Conservation (phyloP, 2,113 vertebrate species). For the Camelus bactrianus region DNA sequence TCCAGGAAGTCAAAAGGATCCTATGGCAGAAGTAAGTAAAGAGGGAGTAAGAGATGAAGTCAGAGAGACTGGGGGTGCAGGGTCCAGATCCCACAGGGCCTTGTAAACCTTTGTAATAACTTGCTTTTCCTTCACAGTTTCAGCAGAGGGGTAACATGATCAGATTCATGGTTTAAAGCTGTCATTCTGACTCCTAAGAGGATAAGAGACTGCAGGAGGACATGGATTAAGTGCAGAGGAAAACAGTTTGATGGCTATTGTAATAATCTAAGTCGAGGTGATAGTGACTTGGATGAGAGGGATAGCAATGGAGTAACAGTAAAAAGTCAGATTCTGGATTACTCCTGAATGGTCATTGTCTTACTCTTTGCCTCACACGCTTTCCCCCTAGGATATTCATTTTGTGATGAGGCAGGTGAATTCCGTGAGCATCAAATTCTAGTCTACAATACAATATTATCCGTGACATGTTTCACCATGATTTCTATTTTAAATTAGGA, state of each 20-base stretch:
- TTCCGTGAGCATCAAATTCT: not conserved
- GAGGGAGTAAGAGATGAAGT: not conserved
- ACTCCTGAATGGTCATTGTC: not conserved
- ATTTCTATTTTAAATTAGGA: not conserved
- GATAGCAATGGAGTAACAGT: not conserved
- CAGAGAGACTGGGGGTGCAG: not conserved
- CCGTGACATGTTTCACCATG: not conserved
- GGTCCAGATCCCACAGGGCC: not conserved
- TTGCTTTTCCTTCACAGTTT: not conserved
- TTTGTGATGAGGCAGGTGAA: not conserved
- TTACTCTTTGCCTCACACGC: not conserved
- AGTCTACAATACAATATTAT: not conserved
- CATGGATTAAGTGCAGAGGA: not conserved
- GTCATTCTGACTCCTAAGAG: not conserved
- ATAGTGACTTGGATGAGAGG: not conserved
- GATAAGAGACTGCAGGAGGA: not conserved
- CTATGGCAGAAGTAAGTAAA: not conserved
- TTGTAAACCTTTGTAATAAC: not conserved
- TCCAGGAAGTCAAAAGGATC: not conserved
- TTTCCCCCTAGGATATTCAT: not conserved
- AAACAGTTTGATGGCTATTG: not conserved
- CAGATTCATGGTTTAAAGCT: not conserved
- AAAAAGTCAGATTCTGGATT: not conserved
- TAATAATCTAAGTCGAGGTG: not conserved
- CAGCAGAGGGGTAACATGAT: not conserved